Evolutionary conservation across 2,888 invertebrate species (phyloP).

Genomic region (Fragum whitleyi): DNA sequence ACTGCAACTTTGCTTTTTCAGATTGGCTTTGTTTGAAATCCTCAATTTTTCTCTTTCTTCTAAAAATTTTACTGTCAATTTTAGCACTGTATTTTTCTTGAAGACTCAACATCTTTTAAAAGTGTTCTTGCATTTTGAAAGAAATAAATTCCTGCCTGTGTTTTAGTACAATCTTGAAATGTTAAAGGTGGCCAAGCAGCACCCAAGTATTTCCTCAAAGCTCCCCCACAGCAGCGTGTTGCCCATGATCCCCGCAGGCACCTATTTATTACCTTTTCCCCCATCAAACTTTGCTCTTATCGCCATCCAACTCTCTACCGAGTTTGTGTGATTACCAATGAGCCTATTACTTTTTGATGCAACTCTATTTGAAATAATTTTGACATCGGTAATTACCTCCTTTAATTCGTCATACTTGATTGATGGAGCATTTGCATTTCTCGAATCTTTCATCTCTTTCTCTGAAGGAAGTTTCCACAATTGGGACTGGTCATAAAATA

Average conservation of each 20-base stretch:
- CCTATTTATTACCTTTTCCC: constrained; percentile 47
- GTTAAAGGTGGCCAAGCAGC: constrained; percentile 37
- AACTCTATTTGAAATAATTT: constrained; percentile 39
- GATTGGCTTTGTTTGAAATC: neutral
- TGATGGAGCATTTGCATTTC: neutral
- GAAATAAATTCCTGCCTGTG: constrained; percentile 5
- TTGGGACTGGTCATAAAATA: constrained; percentile 24
- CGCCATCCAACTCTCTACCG: constrained; percentile 58
- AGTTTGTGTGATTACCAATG: constrained; percentile 56
- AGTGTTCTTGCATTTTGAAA: neutral
- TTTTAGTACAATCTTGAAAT: neutral
- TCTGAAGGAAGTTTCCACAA: constrained; percentile 32
- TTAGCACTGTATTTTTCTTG: constrained; percentile 15
- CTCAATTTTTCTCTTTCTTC: constrained; percentile 28
- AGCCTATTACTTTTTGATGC: constrained; percentile 47
- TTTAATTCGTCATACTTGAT: neutral
- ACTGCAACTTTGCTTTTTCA: constrained; percentile 32
- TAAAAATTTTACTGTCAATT: constrained; percentile 3
- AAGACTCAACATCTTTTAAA: neutral
- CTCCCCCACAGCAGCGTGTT: constrained; percentile 47
- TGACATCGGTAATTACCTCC: constrained; percentile 38
- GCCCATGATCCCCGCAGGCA: constrained; percentile 50
- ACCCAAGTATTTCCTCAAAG: constrained; percentile 40
- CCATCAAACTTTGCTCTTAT: constrained; percentile 59
- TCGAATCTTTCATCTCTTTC: neutral